Percentiles rank a stretch among this genome's conserved stretches.
phyloP scores from a whole-genome alignment of 2,888 invertebrate species.

The Oxycera nigricornis region DNA sequence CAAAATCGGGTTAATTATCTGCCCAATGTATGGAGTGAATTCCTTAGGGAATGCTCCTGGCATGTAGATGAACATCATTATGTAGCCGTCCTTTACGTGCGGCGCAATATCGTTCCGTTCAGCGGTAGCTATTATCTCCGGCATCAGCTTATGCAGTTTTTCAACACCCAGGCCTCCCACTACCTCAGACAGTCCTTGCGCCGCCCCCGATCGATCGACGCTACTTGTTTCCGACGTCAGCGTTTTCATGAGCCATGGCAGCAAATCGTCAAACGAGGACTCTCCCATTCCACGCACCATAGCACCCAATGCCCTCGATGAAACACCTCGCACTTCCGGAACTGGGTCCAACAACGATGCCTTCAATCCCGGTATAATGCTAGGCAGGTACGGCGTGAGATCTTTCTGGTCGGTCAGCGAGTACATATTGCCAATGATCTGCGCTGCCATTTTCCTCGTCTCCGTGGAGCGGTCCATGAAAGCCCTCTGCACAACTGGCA shows the following conservation, averaged over 20 bases:
- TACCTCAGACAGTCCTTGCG: conserved; percentile 96
- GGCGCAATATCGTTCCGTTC: conserved; percentile 93
- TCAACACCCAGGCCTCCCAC: conserved; percentile 95
- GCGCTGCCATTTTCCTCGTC: conserved; percentile 98
- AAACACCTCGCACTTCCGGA: conserved; percentile 95
- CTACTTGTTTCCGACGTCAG: conserved; percentile 93
- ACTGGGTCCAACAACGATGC: conserved; percentile 96
- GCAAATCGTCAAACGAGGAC: conserved; percentile 90
- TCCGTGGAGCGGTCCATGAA: conserved; percentile 98
- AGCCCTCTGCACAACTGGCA: conserved; percentile 98
- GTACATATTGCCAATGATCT: conserved; percentile 99
- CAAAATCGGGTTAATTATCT: conserved; percentile 95
- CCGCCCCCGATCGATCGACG: conserved; percentile 95
- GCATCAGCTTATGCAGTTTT: conserved; percentile 96
- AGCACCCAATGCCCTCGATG: conserved; percentile 94
- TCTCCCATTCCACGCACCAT: conserved; percentile 99
- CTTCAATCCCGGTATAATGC: conserved; percentile 95
- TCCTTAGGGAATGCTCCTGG: conserved; percentile 95
- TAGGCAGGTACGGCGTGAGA: conserved; percentile 92
- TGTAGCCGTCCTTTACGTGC: conserved; percentile 98
- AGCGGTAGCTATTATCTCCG: conserved; percentile 92
- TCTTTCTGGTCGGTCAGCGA: conserved; percentile 99
- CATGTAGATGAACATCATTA: conserved; percentile 99
- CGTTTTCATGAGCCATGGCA: conserved; percentile 99
- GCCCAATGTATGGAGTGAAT: conserved; percentile 94